phyloP scores from a whole-genome alignment of 2,113 vertebrate genomes.

The Chaetura pelagica region DNA sequence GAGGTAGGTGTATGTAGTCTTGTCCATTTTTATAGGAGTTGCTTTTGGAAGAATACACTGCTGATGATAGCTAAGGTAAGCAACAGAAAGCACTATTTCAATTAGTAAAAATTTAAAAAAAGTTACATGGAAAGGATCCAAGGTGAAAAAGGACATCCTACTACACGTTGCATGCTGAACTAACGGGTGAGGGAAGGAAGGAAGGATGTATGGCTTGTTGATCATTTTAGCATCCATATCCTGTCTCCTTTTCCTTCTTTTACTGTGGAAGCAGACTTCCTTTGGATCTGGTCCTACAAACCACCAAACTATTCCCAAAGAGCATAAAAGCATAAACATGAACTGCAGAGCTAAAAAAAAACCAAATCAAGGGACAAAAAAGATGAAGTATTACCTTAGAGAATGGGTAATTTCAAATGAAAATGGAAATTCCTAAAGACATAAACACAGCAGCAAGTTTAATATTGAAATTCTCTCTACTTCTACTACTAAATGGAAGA shows the following conservation, averaged over 20 bases:
- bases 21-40: not conserved
- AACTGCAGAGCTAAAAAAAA: not conserved
- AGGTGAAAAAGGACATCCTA: conserved; percentile 40
- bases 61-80: not conserved
- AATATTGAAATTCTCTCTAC: not conserved
- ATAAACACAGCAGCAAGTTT: not conserved
- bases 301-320: not conserved
- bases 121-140: not conserved
- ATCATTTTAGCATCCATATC: conserved; percentile 34
- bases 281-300: not conserved
- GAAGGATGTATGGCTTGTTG: conserved; percentile 18
- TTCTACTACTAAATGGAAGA: not conserved
- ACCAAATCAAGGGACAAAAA: not conserved
- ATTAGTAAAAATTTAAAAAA: conserved; percentile 5
- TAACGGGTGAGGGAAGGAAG: not conserved
- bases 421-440: not conserved
- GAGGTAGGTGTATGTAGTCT: not conserved
- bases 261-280: conserved; percentile 42
- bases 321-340: not conserved
- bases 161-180: not conserved
- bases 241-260: conserved; percentile 43
- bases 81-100: not conserved
- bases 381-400: not conserved
- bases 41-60: not conserved
- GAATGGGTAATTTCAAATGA: not conserved